Percentiles rank a stretch among this genome's conserved stretches.
These are phyloP conservation scores for Enteromius fasciolatus DNA, from an alignment of 2,797 vertebrate species.

Conservation along the genomic window DNA sequence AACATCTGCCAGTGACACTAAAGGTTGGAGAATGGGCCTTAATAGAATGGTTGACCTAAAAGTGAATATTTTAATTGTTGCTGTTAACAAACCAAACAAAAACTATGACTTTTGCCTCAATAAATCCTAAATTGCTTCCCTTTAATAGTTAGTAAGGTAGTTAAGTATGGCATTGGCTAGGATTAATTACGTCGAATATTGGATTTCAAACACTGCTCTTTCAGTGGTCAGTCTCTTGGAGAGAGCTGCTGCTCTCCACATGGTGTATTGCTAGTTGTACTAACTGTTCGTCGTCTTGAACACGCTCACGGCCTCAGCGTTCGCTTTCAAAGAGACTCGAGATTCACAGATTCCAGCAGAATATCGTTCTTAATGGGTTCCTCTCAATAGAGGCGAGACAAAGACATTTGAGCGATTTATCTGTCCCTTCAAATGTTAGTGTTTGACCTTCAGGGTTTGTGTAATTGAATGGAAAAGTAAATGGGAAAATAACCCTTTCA, in stretches of 20 bases:
- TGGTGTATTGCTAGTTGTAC: neutral
- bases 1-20: neutral
- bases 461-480: conserved; percentile 54
- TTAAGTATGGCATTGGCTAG: too few relatives aligned
- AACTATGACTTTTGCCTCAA: too few relatives aligned
- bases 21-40: neutral
- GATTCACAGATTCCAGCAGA: conserved; percentile 11
- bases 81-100: too few relatives aligned
- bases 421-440: conserved; percentile 68
- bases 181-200: too few relatives aligned
- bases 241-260: neutral
- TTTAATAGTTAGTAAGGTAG: too few relatives aligned
- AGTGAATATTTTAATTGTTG: neutral
- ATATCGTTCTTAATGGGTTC: neutral
- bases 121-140: too few relatives aligned
- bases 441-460: conserved; percentile 71
- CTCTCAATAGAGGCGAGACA: conserved; percentile 33
- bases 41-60: neutral
- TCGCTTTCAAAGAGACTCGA: neutral
- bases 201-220: neutral
- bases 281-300: conserved; percentile 35
- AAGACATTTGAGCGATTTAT: conserved; percentile 63
- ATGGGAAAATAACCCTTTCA: conserved; percentile 63
- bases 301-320: neutral
- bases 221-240: neutral